These are phyloP conservation scores for Nicator chloris DNA, from an alignment of 2,113 vertebrate species.

Conservation along the genomic window DNA sequence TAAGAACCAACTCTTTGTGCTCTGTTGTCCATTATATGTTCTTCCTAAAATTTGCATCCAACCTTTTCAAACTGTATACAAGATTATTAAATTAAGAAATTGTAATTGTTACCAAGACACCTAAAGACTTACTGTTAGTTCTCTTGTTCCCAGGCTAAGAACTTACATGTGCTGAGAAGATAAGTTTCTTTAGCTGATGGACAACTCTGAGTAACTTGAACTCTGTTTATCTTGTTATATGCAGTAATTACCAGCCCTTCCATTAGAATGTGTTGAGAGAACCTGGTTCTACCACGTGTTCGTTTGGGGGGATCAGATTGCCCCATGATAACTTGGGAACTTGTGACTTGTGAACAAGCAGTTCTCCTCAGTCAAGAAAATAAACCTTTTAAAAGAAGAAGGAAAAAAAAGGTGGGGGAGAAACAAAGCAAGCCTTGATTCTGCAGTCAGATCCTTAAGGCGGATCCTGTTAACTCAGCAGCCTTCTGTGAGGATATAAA, in stretches of 20 bases:
- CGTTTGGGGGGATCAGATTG: neutral
- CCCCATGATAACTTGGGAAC: neutral
- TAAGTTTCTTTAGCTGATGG: conserved; percentile 6
- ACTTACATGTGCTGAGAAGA: neutral
- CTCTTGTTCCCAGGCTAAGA: neutral
- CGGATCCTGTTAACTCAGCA: conserved; percentile 22
- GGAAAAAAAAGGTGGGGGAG: neutral
- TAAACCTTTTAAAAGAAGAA: neutral
- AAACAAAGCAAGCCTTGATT: conserved; percentile 56
- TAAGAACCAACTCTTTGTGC: neutral
- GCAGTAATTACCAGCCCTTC: conserved; percentile 11
- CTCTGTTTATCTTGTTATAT: conserved; percentile 9
- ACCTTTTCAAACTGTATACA: neutral
- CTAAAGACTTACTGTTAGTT: neutral
- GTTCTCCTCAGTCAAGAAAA: conserved; percentile 14
- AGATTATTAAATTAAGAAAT: neutral
- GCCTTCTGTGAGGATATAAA: conserved; percentile 34
- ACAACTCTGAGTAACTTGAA: conserved; percentile 27
- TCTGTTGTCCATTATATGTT: neutral
- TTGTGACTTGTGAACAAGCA: neutral
- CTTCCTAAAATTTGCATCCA: neutral
- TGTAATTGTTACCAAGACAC: neutral
- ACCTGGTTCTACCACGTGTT: neutral
- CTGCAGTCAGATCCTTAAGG: neutral
- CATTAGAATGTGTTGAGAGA: neutral